These are phyloP conservation scores for Strix occidentalis DNA, from an alignment of 2,797 vertebrate genomes.

Conservation along the genomic window DNA sequence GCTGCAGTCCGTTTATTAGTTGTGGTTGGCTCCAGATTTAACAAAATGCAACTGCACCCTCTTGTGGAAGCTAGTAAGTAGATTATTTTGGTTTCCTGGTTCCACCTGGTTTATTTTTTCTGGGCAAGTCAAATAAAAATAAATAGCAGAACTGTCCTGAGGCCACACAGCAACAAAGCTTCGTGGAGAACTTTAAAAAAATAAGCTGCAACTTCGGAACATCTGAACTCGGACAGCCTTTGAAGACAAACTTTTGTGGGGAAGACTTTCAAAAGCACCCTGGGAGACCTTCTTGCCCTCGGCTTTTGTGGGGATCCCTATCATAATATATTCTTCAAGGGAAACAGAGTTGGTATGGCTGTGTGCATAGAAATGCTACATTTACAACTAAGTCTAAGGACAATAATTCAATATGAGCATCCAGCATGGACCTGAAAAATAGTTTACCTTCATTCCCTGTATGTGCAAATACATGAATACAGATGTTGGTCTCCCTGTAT, in stretches of 20 bases:
- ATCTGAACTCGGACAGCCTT: background rate
- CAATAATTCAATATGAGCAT: background rate
- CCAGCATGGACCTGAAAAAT: background rate
- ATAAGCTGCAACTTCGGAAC: background rate
- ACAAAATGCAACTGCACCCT: constrained; percentile 55
- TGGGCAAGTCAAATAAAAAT: background rate
- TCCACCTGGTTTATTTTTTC: background rate
- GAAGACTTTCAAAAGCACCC: constrained; percentile 20
- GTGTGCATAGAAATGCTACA: background rate
- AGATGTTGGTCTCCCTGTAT: background rate
- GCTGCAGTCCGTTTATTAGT: background rate
- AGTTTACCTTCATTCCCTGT: background rate
- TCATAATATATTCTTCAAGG: background rate
- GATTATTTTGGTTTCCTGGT: background rate
- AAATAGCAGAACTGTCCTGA: constrained; percentile 23
- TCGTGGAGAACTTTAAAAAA: background rate
- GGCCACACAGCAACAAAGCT: constrained; percentile 26
- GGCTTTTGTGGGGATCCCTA: background rate
- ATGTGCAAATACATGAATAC: background rate
- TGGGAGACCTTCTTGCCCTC: background rate
- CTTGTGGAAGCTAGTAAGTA: constrained; percentile 43
- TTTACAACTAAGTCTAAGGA: background rate
- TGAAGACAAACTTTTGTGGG: background rate
- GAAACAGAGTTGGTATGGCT: background rate
- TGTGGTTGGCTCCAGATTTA: background rate